Percentiles rank a stretch among this genome's conserved stretches.
Evolutionary conservation across 2,888 invertebrate species (phyloP).

Genomic region (Ichneumoninae sp.): DNA sequence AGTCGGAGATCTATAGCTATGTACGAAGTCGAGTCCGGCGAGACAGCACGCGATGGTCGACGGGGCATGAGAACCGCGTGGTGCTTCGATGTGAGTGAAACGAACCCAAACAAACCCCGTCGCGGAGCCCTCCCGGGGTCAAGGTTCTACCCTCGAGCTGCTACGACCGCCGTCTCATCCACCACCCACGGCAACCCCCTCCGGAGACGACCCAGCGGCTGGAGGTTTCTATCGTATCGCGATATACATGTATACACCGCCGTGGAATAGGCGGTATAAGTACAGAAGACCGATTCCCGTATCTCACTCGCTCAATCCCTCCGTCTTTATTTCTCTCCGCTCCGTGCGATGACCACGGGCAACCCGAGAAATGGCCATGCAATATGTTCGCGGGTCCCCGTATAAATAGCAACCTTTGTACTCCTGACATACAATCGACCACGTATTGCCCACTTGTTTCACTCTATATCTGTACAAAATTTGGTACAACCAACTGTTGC

Average conservation of each 20-base stretch:
- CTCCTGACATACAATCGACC: conserved; percentile 54
- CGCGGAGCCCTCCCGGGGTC: conserved; percentile 74
- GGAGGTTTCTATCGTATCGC: conserved; percentile 46
- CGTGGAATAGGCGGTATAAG: conserved; percentile 22
- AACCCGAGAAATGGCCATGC: conserved; percentile 56
- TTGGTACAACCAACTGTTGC: conserved; percentile 61
- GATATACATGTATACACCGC: conserved; percentile 48
- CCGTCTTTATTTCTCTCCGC: conserved; percentile 46
- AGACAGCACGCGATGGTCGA: conserved; percentile 59
- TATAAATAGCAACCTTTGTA: conserved; percentile 63
- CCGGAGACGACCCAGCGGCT: conserved; percentile 55
- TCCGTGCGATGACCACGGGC: conserved; percentile 71
- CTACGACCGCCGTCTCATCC: conserved; percentile 74
- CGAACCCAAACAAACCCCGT: conserved; percentile 80
- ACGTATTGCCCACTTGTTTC: conserved; percentile 38
- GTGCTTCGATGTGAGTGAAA: conserved; percentile 70
- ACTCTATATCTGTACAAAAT: conserved; percentile 46
- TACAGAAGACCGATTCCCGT: conserved; percentile 39
- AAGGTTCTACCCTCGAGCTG: conserved; percentile 62
- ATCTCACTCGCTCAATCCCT: conserved; percentile 36
- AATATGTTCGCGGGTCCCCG: conserved; percentile 40
- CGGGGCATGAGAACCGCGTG: conserved; percentile 34
- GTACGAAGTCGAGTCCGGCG: conserved; percentile 18
- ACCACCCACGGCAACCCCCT: conserved; percentile 71
- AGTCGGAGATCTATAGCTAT: conserved; percentile 9